These are phyloP conservation scores for Callipepla squamata DNA, from an alignment of 2,113 vertebrate species.

Conservation along the genomic window DNA sequence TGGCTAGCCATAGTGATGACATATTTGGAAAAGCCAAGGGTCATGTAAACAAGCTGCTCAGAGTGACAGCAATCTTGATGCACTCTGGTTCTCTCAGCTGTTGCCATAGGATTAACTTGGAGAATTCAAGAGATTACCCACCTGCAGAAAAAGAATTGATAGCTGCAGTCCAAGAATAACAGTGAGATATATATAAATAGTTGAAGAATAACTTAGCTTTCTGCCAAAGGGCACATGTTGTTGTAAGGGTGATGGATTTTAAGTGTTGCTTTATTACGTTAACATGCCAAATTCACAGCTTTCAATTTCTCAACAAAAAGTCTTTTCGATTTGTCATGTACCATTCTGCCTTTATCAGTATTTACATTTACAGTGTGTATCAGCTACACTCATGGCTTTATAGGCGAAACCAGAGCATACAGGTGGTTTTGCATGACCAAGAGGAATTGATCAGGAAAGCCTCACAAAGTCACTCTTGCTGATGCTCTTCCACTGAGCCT, in stretches of 20 bases:
- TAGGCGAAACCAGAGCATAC: background rate
- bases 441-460: background rate
- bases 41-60: background rate
- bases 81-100: background rate
- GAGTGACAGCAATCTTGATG: background rate
- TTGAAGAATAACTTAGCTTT: background rate
- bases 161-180: conserved; percentile 8
- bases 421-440: background rate
- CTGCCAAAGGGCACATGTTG: background rate
- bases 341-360: background rate
- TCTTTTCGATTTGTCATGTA: background rate
- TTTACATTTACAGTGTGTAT: background rate
- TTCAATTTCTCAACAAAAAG: background rate
- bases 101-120: conserved; percentile 15
- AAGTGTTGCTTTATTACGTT: background rate
- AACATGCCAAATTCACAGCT: background rate
- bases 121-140: conserved; percentile 29
- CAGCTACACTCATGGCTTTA: background rate
- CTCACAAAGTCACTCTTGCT: fast-evolving
- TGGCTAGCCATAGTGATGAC: background rate
- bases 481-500: background rate
- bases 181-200: background rate
- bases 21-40: background rate
- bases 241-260: background rate
- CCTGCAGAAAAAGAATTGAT: background rate